These are phyloP conservation scores for Dryobota labecula DNA, from an alignment of 2,888 invertebrate species.

Conservation along the genomic window DNA sequence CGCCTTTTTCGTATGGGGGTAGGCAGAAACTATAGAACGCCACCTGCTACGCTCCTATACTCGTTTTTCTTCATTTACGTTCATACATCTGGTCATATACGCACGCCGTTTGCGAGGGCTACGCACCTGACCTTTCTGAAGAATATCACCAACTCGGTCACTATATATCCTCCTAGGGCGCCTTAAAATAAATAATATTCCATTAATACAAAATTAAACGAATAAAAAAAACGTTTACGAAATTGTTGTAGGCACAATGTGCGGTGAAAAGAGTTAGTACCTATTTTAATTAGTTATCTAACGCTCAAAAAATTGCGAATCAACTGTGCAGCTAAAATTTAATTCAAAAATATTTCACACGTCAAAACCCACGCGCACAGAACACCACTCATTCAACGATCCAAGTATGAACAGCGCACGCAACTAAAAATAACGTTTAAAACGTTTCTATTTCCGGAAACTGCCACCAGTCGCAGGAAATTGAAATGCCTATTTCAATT, in stretches of 20 bases:
- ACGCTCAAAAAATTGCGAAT: neutral
- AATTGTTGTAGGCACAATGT: neutral
- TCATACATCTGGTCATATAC: no score
- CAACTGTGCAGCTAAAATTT: neutral
- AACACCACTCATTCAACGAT: slow-evolving; percentile 9
- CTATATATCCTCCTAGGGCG: no score
- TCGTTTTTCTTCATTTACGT: no score
- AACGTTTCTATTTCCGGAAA: slow-evolving; percentile 74
- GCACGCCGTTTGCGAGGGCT: no score
- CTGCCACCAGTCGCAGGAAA: slow-evolving; percentile 74
- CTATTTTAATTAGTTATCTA: neutral
- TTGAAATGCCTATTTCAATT: slow-evolving; percentile 81
- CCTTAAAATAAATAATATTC: no score
- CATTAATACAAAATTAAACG: neutral
- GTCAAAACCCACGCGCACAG: neutral
- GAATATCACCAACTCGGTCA: no score
- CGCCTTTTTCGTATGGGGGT: no score
- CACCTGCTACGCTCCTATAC: no score
- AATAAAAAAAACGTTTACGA: neutral
- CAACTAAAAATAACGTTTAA: slow-evolving; percentile 67
- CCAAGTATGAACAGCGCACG: slow-evolving; percentile 20
- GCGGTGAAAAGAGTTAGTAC: neutral
- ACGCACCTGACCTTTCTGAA: no score
- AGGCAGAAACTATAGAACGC: no score
- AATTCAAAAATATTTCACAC: slow-evolving; percentile 7